A percentile compares a stretch with the other conserved stretches of the same genome.
phyloP scores from a whole-genome alignment of 2,797 vertebrate species.

The Crocidura indochinensis region DNA sequence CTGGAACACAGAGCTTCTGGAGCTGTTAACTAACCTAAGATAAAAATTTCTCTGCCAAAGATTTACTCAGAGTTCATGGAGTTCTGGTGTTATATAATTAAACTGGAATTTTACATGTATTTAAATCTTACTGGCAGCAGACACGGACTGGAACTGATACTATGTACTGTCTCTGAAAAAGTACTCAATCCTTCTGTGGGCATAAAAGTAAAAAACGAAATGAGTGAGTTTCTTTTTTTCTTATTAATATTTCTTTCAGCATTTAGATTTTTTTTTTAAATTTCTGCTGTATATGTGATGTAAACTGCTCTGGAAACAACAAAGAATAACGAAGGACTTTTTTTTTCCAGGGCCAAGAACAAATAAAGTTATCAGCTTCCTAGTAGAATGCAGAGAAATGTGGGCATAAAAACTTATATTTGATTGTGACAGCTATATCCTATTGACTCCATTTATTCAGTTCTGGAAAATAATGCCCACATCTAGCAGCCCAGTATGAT shows the following conservation, averaged over 20 bases:
- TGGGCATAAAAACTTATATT: conserved; percentile 63
- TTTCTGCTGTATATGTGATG: conserved; percentile 71
- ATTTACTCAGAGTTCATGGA: conserved; percentile 76
- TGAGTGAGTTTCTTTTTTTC: neutral
- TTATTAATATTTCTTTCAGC: neutral
- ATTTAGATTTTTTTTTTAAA: conserved; percentile 40
- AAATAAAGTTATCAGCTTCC: conserved; percentile 26
- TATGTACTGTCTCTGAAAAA: neutral
- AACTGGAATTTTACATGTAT: conserved; percentile 40
- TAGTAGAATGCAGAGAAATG: conserved; percentile 35
- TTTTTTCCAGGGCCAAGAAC: conserved; percentile 66
- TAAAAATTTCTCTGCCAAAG: conserved; percentile 78
- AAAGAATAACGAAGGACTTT: conserved; percentile 74
- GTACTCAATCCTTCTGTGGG: neutral
- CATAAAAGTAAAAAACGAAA: conserved; percentile 46
- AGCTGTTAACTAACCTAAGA: neutral
- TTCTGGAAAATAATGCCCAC: conserved; percentile 54
- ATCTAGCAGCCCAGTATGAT: conserved; percentile 33
- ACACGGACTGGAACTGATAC: neutral
- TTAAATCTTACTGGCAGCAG: neutral
- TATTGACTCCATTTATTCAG: conserved; percentile 64
- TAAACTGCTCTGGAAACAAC: conserved; percentile 76
- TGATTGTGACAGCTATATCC: conserved; percentile 38
- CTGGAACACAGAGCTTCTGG: neutral
- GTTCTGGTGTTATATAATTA: conserved; percentile 58